phyloP scores from a whole-genome alignment of 2,888 invertebrate genomes.

The Ichneumon xanthorius region DNA sequence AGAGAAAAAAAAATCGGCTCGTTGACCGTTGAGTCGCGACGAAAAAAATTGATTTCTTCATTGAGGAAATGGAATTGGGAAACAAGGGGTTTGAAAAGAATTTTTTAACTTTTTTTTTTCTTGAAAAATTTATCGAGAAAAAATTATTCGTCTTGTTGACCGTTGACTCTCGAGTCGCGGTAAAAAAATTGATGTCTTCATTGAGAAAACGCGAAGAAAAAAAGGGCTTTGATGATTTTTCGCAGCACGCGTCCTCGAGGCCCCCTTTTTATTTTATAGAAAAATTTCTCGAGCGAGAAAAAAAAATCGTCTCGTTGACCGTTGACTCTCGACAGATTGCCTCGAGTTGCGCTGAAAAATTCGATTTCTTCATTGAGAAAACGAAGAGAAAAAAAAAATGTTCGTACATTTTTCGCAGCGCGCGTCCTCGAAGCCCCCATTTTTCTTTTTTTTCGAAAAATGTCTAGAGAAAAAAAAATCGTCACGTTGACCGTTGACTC shows the following conservation, averaged over 20 bases:
- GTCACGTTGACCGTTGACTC: slow-evolving; percentile 34
- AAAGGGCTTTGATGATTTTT: not conserved
- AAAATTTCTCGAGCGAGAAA: not conserved
- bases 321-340: not conserved
- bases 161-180: not conserved
- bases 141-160: slow-evolving; percentile 11
- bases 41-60: not conserved
- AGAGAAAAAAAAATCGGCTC: slow-evolving; percentile 8
- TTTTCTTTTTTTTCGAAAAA: not conserved
- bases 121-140: no score
- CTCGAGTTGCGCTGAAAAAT: not conserved
- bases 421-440: no score
- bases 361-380: slow-evolving; percentile 53
- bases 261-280: not conserved
- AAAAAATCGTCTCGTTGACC: slow-evolving; percentile 41
- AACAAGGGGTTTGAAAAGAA: no score
- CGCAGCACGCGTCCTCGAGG: not conserved
- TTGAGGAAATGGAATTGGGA: no score
- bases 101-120: no score
- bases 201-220: not conserved
- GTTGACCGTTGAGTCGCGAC: slow-evolving; percentile 49
- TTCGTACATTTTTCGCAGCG: not conserved
- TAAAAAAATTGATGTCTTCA: slow-evolving; percentile 30
- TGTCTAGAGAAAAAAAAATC: not conserved
- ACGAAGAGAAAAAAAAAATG: not conserved